Base-by-base conservation (phyloP, 2,888 invertebrate species). In the Netelia inedita region DNA sequence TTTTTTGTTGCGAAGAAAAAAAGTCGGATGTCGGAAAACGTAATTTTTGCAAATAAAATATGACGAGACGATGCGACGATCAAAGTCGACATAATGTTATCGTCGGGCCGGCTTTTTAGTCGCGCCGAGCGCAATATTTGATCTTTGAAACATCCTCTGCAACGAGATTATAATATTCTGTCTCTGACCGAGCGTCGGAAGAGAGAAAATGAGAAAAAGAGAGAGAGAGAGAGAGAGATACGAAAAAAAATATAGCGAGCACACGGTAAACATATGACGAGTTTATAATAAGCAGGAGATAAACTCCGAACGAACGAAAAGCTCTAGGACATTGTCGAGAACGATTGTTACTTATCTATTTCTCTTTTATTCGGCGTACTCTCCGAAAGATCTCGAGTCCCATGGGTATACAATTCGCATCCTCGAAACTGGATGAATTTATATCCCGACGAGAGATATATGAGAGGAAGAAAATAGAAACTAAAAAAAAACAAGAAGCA, bases 231-330 rank as follows among this genome's bases (percentile, higher is more conserved):
- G 11, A 2, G 46, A 46, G 11, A 14, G 46, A 59, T 19, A 59
- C 71, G 57, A 14, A 46, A 19, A 28, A 55, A 28, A 23, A 72
- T 46, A 68, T 35, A n/a, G 46, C 61, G n/a, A 61, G 73, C 63
- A 78, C 43, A 63, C 21, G 43, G 16, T 23, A 63, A 50, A 68
- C 81, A 50, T 63, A 41, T 65, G 72, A 59, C 71, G 57, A 63
- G 59, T 57, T 57, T 35, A 69, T 23, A 69, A 63, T 71, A 78
- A 59, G 78, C 80, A 65, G 78, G 65, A 46, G 78, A 84, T 84
- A 82, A 84, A 84, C 69, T 78, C 73, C 68, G 74, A 73, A 73
- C 69, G 73, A 69, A 81, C 50, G 79, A 71, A 23, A 72, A 75
- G 11, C 50, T 79, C 46, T 72, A 11, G 10, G 1, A 23, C 71